A percentile compares a stretch with the other conserved stretches of the same genome.
phyloP scores from a whole-genome alignment of 2,797 vertebrate species.

The Rhynchonycteris naso region DNA sequence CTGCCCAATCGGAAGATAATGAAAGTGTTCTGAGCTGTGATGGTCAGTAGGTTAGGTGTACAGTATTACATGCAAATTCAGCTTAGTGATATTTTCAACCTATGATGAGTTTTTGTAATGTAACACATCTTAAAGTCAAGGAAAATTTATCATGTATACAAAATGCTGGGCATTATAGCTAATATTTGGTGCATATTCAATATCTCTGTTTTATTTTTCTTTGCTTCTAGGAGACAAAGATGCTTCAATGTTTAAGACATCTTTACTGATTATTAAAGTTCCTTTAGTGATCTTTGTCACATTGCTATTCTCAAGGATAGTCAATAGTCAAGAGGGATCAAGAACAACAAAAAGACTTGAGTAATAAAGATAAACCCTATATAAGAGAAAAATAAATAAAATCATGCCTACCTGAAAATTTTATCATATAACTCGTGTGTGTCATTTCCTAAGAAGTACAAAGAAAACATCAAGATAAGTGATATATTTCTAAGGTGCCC shows the following conservation, averaged over 20 bases:
- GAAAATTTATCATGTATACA: background rate
- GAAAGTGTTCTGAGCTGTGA: background rate
- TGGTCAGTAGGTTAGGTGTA: background rate
- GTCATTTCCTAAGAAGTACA: background rate
- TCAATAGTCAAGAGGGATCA: background rate
- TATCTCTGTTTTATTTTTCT: background rate
- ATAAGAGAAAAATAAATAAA: constrained; percentile 6
- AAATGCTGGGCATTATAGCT: background rate
- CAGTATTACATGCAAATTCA: background rate
- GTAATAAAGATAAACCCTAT: background rate
- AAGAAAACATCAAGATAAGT: background rate
- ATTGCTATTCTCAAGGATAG: background rate
- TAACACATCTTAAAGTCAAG: background rate
- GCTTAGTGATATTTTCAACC: background rate
- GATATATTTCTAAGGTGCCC: background rate
- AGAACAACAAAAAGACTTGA: background rate
- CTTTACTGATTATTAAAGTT: background rate
- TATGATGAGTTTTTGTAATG: background rate
- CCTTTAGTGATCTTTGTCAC: background rate
- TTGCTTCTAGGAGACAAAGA: background rate
- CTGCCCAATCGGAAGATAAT: background rate
- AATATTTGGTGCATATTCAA: background rate
- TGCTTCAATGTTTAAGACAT: background rate
- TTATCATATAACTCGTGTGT: background rate
- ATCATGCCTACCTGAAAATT: background rate